Evolutionary conservation across 2,113 vertebrate species (phyloP).

Genomic region (Lipophrys pholis): DNA sequence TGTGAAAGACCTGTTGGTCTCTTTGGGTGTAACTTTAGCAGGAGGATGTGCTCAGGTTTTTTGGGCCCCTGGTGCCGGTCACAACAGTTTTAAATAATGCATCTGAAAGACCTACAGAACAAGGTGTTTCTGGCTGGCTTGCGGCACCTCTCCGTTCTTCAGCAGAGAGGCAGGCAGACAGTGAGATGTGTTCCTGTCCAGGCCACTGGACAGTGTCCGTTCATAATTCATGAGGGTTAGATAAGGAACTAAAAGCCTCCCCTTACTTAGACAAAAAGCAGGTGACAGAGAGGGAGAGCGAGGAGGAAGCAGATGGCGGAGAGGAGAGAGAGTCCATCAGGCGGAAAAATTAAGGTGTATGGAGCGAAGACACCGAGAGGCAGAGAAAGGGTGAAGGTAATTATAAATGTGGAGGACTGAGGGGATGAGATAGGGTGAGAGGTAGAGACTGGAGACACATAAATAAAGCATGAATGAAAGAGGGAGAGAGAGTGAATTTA

Average conservation of each 20-base stretch:
- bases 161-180: slow-evolving; percentile 41
- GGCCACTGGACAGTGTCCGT: slow-evolving; percentile 55
- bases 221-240: slow-evolving; percentile 76
- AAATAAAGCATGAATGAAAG: slow-evolving; percentile 68
- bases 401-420: slow-evolving; percentile 49
- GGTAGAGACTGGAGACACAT: slow-evolving; percentile 40
- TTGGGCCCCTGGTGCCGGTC: slow-evolving; percentile 25
- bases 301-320: slow-evolving; percentile 22
- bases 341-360: slow-evolving; percentile 30
- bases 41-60: slow-evolving; percentile 11
- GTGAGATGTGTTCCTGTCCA: slow-evolving; percentile 57
- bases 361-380: slow-evolving; percentile 12
- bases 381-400: slow-evolving; percentile 50
- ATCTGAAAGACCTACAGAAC: slow-evolving; percentile 41
- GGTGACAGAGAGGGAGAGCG: slow-evolving; percentile 40
- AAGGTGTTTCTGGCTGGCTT: slow-evolving; percentile 52
- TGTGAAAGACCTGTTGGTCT: slow-evolving; percentile 18
- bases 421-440: slow-evolving; percentile 25
- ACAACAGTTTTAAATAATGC: slow-evolving; percentile 63
- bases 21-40: slow-evolving; percentile 21
- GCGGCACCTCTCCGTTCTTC: slow-evolving; percentile 29
- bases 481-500: slow-evolving; percentile 30
- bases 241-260: slow-evolving; percentile 74
- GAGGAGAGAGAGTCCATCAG: slow-evolving; percentile 35
- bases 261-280: slow-evolving; percentile 64